These are phyloP conservation scores for Phoxinus phoxinus DNA, from an alignment of 2,113 vertebrate species.

Conservation along the genomic window DNA sequence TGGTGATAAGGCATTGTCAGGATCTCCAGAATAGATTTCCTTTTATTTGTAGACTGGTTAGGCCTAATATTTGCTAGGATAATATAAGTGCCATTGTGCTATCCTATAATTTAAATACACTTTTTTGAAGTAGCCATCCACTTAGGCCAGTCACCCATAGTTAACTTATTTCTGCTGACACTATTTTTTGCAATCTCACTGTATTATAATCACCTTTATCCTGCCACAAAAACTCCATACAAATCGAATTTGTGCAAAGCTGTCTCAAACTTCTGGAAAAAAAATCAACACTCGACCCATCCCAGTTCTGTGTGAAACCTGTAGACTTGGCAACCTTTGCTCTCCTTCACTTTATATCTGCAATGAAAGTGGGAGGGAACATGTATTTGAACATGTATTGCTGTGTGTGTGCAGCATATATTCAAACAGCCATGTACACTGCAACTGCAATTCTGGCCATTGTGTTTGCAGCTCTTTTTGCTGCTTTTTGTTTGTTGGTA, in stretches of 20 bases:
- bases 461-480: constrained; percentile 71
- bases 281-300: neutral
- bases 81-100: neutral
- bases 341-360: neutral
- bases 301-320: neutral
- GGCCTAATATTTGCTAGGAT: neutral
- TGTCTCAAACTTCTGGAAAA: neutral
- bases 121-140: too few species aligned
- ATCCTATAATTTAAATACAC: neutral
- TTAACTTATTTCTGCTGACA: neutral
- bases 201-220: neutral
- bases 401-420: constrained; percentile 37
- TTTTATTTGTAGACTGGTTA: neutral
- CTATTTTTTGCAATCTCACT: neutral
- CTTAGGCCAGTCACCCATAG: neutral
- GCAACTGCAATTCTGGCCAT: constrained; percentile 70
- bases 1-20: neutral
- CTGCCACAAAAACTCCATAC: neutral
- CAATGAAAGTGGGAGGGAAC: neutral
- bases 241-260: neutral
- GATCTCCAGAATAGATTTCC: neutral
- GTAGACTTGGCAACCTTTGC: constrained; percentile 4
- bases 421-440: constrained; percentile 73
- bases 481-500: constrained; percentile 76
- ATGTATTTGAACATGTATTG: neutral